Evolutionary conservation across 2,888 invertebrate genomes (phyloP).

Genomic region (Sarcophaga subvicina): DNA sequence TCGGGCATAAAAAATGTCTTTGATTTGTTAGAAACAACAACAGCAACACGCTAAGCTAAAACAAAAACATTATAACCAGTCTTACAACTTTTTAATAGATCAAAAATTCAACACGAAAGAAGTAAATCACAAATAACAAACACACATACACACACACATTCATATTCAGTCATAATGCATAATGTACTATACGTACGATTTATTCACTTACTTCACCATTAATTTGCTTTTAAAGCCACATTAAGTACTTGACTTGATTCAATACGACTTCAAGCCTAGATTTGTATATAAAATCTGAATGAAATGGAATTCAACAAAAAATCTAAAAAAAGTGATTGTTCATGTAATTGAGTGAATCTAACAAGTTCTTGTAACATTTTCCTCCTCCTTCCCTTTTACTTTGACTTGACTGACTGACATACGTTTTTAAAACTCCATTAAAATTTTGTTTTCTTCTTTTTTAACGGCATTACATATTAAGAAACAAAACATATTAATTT

Average conservation of each 20-base stretch:
- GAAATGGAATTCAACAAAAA: background rate
- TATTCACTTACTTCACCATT: background rate
- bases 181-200: no score
- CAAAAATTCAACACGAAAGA: constrained; percentile 9
- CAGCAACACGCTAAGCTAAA: constrained; percentile 17
- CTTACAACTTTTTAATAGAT: constrained; percentile 63
- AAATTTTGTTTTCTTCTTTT: no score
- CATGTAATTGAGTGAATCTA: background rate
- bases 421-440: background rate
- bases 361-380: background rate
- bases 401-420: background rate
- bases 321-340: background rate
- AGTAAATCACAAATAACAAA: constrained; percentile 11
- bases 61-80: constrained; percentile 58
- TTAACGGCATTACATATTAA: no score
- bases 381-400: background rate
- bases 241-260: constrained; percentile 36
- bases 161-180: background rate
- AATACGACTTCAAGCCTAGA: constrained; percentile 20
- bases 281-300: constrained; percentile 22
- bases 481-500: no score
- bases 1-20: constrained; percentile 8
- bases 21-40: constrained; percentile 39
- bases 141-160: background rate
- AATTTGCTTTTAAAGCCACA: constrained; percentile 3